Evolutionary conservation across 1,140 invertebrate species (phyloP), one percentile per base, ranked within the genome.

Genomic region (Vanessa atalanta): DNA sequence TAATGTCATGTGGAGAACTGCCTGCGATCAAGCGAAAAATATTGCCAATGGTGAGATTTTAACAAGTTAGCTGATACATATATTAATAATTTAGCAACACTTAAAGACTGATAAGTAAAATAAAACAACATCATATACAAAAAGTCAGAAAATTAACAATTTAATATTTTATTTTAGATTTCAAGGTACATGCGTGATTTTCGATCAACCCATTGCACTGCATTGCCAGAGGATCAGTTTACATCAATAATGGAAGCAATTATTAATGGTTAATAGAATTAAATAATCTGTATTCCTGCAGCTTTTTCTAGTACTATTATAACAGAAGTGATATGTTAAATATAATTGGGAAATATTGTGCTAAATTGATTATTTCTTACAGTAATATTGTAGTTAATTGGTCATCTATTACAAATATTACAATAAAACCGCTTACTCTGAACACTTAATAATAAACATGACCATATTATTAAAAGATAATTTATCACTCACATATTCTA

Each of bases 121-220:
- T 0, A 31, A 31, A 4, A 31, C 0, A 31, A 4, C 26, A 31
- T 31, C 26, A 31, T 31, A 31, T 6, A 31, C 26, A 1, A 31
- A 4, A 31, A 31, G 26, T 31, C 3, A 31, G 26, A 31, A 31
- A 31, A 31, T 31, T 31, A 6, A 31, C 26, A 31, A 31, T 31
- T 31, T 31, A 31, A 31, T 6, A 31, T 67, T 20, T 50, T 73
- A n/a, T 48, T n/a, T 37, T 37, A 92, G 89, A 86, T 96, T 63
- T 93, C 93, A 26, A 96, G 96, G 85, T 96, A 98, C 91, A 95
- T 99, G 94, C 95, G 95, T 73, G 97, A 99, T 90, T 98, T 96
- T 84, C 95, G 96, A 78, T 96, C 97, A 0, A 96, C 96, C 12
- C 98, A 99, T 91, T 99, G 98, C 93, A 95, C 95, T 15, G 97